These are phyloP conservation scores for Rhinopomastus cyanomelas DNA, from an alignment of 2,113 vertebrate species.

Conservation along the genomic window DNA sequence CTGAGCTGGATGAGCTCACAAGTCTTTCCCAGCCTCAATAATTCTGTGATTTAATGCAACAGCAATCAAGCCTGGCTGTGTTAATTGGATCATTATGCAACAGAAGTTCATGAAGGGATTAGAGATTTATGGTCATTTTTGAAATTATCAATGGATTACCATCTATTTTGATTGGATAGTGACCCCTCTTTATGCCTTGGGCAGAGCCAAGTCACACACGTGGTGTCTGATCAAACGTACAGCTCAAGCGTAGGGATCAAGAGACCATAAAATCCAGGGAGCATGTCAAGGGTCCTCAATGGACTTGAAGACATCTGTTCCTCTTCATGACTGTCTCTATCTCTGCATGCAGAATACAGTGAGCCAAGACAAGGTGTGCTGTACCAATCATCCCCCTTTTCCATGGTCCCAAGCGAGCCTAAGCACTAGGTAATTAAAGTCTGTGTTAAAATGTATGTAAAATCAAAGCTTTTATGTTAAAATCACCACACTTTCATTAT, in stretches of 20 bases:
- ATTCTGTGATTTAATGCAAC: not conserved
- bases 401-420: not conserved
- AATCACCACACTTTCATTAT: not conserved
- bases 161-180: not conserved
- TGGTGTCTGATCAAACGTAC: rapidly evolving
- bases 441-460: not conserved
- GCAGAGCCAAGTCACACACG: not conserved
- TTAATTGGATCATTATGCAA: not conserved
- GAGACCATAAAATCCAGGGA: not conserved
- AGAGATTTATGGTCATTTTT: not conserved
- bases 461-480: not conserved
- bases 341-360: not conserved
- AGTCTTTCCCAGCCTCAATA: no score
- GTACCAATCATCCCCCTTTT: not conserved
- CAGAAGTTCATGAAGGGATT: not conserved
- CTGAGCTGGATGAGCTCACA: no score
- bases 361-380: not conserved
- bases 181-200: not conserved
- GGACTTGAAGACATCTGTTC: not conserved
- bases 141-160: not conserved
- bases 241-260: not conserved
- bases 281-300: not conserved
- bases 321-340: not conserved
- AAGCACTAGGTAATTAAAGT: not conserved
- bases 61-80: not conserved